Evolutionary conservation across 2,888 invertebrate species (phyloP), one percentile per base, ranked within the genome.

Genomic region (Tetragonisca angustula): DNA sequence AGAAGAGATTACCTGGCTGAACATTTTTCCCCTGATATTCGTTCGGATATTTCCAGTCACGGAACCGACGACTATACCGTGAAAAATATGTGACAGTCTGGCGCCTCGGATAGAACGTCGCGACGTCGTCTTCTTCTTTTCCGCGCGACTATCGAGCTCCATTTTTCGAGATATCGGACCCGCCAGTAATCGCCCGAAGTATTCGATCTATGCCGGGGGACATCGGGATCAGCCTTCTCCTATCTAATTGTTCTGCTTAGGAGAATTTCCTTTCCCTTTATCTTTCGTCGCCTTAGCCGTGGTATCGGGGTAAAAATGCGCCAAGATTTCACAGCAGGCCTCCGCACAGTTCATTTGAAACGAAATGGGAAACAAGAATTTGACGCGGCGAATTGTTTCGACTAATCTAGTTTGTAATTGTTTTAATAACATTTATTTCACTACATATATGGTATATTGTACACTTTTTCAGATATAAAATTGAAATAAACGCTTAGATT

Each of bases 201-300:
- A 91, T 91, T 85, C 91, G 84, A 90, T 88, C 87, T 90, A 92
- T 91, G 91, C 86, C 50, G 85, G 52, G 81, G 56, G 70, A 87
- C 91, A 91, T 91, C 91, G 86, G 27, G 27, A 81, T 67, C 54
- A 65, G 21, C 54, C 32, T 54, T 68, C 59, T 75, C 54, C 67
- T 43, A 59, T 65, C 77, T 85, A 84, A 85, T 85, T 84, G 75
- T 80, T 72, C 72, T 72, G 75, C 61, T 85, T 70, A 27, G 56
- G 24, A 32, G 74, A n/a, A 43, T 43, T 21, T 54, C 62, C 17
- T 64, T 13, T 77, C 27, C 32, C 24, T 70, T 72, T 49, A 71
- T 54, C 67, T 77, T 64, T 49, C 19, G 62, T 3, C 27, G 70
- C 27, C 49, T 43, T 32, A 32, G 32, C 9, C 43, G 43, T 6